These are phyloP conservation scores for Drosophila cognata DNA, from an alignment of 2,888 invertebrate genomes.

Conservation along the genomic window DNA sequence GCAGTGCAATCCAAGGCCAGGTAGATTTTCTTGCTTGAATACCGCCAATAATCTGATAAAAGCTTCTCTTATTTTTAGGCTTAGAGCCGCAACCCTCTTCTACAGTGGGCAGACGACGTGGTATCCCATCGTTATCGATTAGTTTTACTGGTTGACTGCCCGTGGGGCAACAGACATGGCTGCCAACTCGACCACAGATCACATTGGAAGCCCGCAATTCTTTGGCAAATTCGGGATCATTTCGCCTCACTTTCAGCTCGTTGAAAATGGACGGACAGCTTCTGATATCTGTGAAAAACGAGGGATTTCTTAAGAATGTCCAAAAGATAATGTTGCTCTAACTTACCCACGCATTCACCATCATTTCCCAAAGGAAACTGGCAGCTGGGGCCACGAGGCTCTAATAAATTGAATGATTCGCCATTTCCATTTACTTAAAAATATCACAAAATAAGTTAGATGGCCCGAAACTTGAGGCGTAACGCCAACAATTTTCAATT, in stretches of 20 bases:
- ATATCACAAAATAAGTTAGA: neutral
- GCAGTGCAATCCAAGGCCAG: slow-evolving; percentile 92
- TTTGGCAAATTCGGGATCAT: slow-evolving; percentile 74
- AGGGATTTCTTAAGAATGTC: neutral
- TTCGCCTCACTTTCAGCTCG: slow-evolving; percentile 62
- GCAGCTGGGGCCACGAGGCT: slow-evolving; percentile 42
- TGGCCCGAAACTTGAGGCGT: no score
- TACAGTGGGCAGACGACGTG: slow-evolving; percentile 80
- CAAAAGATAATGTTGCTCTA: no score
- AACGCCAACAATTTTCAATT: neutral
- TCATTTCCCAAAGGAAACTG: slow-evolving; percentile 60
- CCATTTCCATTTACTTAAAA: neutral
- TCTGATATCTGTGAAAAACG: slow-evolving; percentile 60
- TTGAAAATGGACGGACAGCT: slow-evolving; percentile 67
- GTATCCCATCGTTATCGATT: slow-evolving; percentile 58
- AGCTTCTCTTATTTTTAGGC: slow-evolving; percentile 78
- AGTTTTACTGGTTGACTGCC: slow-evolving; percentile 16
- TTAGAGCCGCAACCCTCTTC: slow-evolving; percentile 88
- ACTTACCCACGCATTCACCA: slow-evolving; percentile 77
- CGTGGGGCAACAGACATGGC: slow-evolving; percentile 80
- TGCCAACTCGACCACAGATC: slow-evolving; percentile 66
- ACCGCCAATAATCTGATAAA: slow-evolving; percentile 87
- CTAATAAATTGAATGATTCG: neutral
- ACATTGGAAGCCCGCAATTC: slow-evolving; percentile 77
- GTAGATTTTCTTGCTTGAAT: slow-evolving; percentile 88